Percentiles rank a stretch among this genome's conserved stretches.
Evolutionary conservation across 92 coral and sea anemone genomes (phyloP).

Genomic region (Phenganax subtilis): DNA sequence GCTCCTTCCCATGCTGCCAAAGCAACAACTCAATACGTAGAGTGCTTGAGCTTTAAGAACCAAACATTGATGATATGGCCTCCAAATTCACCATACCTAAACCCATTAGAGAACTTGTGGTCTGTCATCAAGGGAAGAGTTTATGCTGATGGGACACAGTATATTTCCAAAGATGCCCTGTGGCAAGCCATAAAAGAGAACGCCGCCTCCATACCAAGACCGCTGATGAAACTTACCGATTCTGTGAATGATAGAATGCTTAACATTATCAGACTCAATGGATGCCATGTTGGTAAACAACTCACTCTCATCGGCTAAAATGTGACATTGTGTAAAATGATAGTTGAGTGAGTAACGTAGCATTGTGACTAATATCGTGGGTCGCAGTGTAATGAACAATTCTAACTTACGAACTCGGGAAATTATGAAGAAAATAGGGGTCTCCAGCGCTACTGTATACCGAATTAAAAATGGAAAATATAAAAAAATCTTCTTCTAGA

Average conservation of each 20-base stretch:
- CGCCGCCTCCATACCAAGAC: background rate
- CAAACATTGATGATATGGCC: background rate
- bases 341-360: background rate
- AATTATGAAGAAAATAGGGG: constrained; percentile 7
- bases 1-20: background rate
- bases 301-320: background rate
- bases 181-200: background rate
- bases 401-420: background rate
- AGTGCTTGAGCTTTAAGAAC: no score
- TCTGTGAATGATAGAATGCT: background rate
- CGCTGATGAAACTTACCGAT: background rate
- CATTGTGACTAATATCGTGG: background rate
- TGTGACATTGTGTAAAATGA: background rate
- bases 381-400: background rate
- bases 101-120: no score
- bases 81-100: no score
- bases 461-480: constrained; percentile 21
- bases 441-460: constrained; percentile 30
- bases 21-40: no score
- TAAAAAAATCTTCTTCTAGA: background rate
- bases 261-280: background rate
- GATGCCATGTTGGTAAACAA: background rate
- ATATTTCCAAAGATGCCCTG: no score
- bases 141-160: no score
- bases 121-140: no score